These are phyloP conservation scores for Mustelus asterias DNA, from an alignment of 2,113 vertebrate species.

Conservation along the genomic window DNA sequence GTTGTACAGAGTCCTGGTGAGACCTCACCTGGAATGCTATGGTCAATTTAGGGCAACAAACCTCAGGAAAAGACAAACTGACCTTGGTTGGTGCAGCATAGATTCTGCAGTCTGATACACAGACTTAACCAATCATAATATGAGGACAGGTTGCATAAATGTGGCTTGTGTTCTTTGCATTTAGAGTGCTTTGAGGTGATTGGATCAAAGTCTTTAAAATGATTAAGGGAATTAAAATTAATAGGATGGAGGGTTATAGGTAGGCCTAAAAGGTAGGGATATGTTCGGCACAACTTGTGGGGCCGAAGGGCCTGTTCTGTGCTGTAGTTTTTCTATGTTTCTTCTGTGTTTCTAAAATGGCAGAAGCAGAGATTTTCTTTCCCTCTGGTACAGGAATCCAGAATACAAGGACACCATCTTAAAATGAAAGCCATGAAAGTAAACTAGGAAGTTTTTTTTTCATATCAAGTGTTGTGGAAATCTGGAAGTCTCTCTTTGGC, in stretches of 20 bases:
- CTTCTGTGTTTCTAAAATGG: no score
- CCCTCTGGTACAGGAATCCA: not conserved
- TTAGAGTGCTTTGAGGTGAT: not conserved
- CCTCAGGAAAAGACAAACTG: not conserved
- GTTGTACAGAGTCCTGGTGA: not conserved
- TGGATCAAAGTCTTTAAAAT: not conserved
- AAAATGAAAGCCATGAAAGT: not conserved
- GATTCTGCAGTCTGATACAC: not conserved
- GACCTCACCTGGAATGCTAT: not conserved
- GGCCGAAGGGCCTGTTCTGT: no score
- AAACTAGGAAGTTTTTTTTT: not conserved
- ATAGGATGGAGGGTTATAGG: no score
- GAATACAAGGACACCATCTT: not conserved
- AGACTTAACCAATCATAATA: no score
- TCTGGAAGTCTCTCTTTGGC: not conserved
- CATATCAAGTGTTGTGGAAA: not conserved
- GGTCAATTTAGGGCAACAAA: not conserved
- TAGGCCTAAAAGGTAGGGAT: no score
- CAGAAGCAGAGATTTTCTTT: not conserved
- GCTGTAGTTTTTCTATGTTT: no score
- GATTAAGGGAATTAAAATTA: not conserved
- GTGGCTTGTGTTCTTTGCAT: not conserved
- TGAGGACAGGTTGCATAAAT: not conserved
- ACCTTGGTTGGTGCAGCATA: not conserved
- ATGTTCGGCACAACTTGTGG: no score